Evolutionary conservation across 2,888 invertebrate genomes (phyloP), one percentile per base, ranked within the genome.

Genomic region (Ectemnius continuus): DNA sequence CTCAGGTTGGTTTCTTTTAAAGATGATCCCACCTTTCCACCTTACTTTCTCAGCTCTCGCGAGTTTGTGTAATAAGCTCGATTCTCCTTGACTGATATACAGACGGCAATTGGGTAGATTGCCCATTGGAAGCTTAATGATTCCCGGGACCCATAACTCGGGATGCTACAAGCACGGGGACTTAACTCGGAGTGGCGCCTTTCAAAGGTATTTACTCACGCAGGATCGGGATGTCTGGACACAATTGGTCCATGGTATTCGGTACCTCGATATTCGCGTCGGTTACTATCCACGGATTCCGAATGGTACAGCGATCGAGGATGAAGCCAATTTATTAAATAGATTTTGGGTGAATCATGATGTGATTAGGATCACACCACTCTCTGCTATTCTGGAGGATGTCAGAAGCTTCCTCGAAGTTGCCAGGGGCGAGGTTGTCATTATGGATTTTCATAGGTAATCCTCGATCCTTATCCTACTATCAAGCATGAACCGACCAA

Each of bases 221-320:
- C 97, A 97, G 89, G 96, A 97, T 88, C 93, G 95, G 73, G 94
- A 94, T 85, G 92, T 97, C 63, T 97, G 96, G 95, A 94, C 94
- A 0, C 97, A 97, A 87, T 92, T 97, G n/a, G 95, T 96, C 0
- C 95, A 95, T 88, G 97, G 97, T 66, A 94, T 96, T 85, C 92
- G 97, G 86, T 97, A 96, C 91, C 92, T 97, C 63, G 97, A 97
- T 90, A 93, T 97, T 67, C 93, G 96, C 83, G 93, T 97, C 78
- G 96, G 95, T 75, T 96, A 94, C 91, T 95, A 94, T 80, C 90
- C 81, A 73, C 85, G 74, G 75, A 86, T 70, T 76, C 86, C 78
- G 79, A 86, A 85, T 61, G 81, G 82, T 5, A 82, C 83, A 3
- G 75, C 78, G 6, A 60, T 77, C 18, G 75, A 61, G 20, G 81